These are phyloP conservation scores for Aplysina aerophoba DNA, from an alignment of 37 sponge, comb jelly and placozoan genomes.

Conservation along the genomic window DNA sequence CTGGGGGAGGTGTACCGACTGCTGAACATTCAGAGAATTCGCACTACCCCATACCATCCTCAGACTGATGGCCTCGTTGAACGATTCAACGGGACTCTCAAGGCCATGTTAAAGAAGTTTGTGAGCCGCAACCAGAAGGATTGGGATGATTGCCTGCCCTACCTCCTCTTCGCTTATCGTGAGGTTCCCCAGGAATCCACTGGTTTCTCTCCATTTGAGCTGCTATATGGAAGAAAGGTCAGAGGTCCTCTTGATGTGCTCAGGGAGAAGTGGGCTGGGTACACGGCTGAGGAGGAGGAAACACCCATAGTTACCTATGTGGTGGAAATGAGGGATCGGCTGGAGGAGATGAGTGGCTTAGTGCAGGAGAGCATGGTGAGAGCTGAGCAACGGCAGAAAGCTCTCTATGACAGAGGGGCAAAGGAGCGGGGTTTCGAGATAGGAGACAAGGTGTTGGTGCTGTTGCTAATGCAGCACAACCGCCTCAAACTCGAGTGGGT, in stretches of 20 bases:
- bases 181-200: no score
- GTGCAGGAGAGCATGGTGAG: neutral
- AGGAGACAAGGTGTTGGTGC: slow-evolving; percentile 20
- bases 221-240: no score
- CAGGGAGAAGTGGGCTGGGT: neutral
- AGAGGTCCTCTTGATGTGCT: neutral
- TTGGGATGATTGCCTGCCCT: neutral
- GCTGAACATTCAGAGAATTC: neutral
- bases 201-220: no score
- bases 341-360: neutral
- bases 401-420: slow-evolving; percentile 9
- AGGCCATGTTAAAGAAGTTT: slow-evolving; percentile 11
- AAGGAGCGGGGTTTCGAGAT: neutral
- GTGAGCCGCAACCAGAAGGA: neutral
- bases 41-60: neutral
- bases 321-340: neutral
- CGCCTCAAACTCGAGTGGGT: neutral
- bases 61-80: neutral
- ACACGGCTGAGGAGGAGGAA: no score
- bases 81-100: slow-evolving; percentile 30
- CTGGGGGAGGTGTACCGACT: neutral
- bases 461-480: neutral
- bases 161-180: no score
- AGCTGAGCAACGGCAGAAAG: neutral
- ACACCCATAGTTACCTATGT: neutral